phyloP scores from a whole-genome alignment of 2,888 invertebrate species.

The Ctenicera cuprea region DNA sequence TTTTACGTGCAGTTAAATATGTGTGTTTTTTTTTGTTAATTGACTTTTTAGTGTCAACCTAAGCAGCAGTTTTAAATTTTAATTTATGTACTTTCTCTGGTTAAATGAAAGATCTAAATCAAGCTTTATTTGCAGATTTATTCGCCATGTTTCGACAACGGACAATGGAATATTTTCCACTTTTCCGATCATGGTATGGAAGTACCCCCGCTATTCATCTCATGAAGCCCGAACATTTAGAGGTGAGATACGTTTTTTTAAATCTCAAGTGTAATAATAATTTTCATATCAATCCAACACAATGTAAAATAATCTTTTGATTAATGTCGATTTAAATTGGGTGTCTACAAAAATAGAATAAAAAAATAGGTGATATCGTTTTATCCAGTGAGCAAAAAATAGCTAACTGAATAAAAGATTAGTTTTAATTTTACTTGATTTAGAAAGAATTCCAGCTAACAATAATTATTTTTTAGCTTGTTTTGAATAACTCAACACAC shows the following conservation, averaged over 20 bases:
- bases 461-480: constrained; percentile 51
- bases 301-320: not conserved
- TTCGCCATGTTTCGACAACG: constrained; percentile 48
- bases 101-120: too few species aligned
- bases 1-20: too few species aligned
- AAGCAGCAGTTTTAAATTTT: too few species aligned
- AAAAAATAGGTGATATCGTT: constrained; percentile 7
- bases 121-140: constrained; percentile 54
- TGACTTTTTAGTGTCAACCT: too few species aligned
- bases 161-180: constrained; percentile 55
- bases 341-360: constrained; percentile 1
- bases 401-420: not conserved
- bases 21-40: too few species aligned
- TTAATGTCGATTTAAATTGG: not conserved
- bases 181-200: constrained; percentile 60
- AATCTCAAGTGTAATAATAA: not conserved
- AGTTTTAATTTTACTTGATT: not conserved
- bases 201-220: constrained; percentile 57
- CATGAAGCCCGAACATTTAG: constrained; percentile 60
- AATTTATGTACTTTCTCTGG: too few species aligned
- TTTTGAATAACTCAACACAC: constrained; percentile 58
- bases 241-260: constrained; percentile 52
- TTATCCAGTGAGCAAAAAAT: not conserved
- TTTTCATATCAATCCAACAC: not conserved
- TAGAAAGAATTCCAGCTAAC: not conserved